phyloP scores from a whole-genome alignment of 1,140 invertebrate species.

The Vanessa tameamea region DNA sequence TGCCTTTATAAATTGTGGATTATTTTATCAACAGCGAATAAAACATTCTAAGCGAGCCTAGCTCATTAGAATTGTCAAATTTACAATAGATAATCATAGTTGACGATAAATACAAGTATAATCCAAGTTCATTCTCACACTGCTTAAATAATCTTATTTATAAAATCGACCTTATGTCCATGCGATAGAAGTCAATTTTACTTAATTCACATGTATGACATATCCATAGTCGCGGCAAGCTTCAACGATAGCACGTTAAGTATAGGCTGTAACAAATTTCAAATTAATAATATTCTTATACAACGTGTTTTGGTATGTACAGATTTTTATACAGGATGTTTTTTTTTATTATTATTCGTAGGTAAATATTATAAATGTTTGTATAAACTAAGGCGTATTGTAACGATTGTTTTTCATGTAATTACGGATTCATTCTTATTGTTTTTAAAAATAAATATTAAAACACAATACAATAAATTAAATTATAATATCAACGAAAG shows the following conservation, averaged over 20 bases:
- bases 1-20: constrained; percentile 14
- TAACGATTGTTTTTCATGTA: no score
- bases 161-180: constrained; percentile 12
- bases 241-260: constrained; percentile 64
- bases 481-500: no score
- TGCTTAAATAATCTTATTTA: background rate
- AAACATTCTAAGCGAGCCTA: constrained; percentile 20
- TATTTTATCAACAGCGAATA: constrained; percentile 24
- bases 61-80: constrained; percentile 41
- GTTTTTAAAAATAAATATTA: no score
- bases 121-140: constrained; percentile 27
- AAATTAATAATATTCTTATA: constrained; percentile 73
- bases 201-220: background rate
- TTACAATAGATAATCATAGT: constrained; percentile 36
- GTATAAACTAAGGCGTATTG: no score
- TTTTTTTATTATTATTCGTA: background rate
- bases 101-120: constrained; percentile 30
- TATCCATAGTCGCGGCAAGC: constrained; percentile 30
- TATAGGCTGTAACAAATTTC: constrained; percentile 78
- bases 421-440: no score
- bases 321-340: constrained; percentile 53
- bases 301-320: constrained; percentile 33
- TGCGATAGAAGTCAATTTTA: background rate
- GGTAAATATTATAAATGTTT: no score
- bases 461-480: no score